Percentiles rank a stretch among this genome's conserved stretches.
Evolutionary conservation across 2,888 invertebrate genomes (phyloP).

Genomic region (Agrenia bidenticulata): DNA sequence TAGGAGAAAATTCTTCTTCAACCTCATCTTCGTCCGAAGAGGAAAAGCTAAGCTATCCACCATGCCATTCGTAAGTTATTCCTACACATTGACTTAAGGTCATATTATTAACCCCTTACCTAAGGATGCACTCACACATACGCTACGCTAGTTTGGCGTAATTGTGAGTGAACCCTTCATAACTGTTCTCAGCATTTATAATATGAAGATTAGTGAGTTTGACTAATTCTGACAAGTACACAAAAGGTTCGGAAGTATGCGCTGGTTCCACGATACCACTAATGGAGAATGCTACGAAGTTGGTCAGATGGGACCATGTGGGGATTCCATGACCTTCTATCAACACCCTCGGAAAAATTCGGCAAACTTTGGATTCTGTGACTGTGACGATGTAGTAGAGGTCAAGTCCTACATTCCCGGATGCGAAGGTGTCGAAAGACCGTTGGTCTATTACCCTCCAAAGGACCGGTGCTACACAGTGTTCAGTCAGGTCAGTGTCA

Average conservation of each 20-base stretch:
- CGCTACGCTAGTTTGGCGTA: too few relatives aligned
- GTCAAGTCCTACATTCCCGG: conserved; percentile 22
- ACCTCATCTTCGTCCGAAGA: too few relatives aligned
- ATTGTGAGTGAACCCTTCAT: too few relatives aligned
- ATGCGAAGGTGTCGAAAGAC: conserved; percentile 29
- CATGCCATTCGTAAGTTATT: conserved; percentile 31
- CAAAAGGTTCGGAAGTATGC: conserved; percentile 21
- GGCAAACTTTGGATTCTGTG: conserved; percentile 25
- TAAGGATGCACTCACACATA: too few relatives aligned
- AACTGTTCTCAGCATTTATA: neutral
- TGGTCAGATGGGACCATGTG: conserved; percentile 25
- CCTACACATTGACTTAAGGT: neutral
- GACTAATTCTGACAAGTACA: neutral
- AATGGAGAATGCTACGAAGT: conserved; percentile 29
- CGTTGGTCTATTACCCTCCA: conserved; percentile 26
- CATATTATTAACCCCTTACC: neutral
- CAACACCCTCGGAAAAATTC: conserved; percentile 14
- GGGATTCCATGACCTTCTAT: conserved; percentile 34
- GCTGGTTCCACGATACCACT: conserved; percentile 26
- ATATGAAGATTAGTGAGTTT: too few relatives aligned
- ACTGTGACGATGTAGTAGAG: conserved; percentile 32
- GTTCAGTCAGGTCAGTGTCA: conserved; percentile 29
- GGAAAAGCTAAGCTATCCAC: conserved; percentile 3
- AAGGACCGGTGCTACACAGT: conserved; percentile 24
- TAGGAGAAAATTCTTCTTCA: too few relatives aligned